Conservation (phyloP, 2,113 vertebrate species). For the Sturnira hondurensis region DNA sequence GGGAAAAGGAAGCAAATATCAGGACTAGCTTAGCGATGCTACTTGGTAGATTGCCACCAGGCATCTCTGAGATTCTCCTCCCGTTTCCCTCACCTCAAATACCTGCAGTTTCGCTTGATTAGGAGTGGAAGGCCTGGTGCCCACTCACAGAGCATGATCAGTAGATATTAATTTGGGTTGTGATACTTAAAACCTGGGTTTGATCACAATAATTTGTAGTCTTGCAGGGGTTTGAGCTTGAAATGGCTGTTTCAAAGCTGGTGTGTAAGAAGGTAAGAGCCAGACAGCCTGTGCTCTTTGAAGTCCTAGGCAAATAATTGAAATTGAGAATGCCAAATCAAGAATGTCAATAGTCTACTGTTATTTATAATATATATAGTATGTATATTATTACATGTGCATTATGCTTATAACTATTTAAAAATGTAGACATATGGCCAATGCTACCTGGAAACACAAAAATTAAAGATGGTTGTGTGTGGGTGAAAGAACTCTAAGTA, state of each 20-base stretch:
- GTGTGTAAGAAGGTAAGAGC: background rate
- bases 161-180: background rate
- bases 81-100: background rate
- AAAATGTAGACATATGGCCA: too few relatives aligned
- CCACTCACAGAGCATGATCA: background rate
- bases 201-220: background rate
- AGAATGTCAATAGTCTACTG: too few relatives aligned
- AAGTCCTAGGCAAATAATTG: too few relatives aligned
- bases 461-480: too few relatives aligned
- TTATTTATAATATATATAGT: too few relatives aligned
- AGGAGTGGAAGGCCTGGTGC: background rate
- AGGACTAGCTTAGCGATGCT: background rate
- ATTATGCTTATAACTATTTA: too few relatives aligned
- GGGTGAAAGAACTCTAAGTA: too few relatives aligned
- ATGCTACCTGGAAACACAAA: too few relatives aligned
- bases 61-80: background rate
- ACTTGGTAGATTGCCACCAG: background rate
- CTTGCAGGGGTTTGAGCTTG: background rate
- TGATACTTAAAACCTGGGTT: background rate
- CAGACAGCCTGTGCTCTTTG: too few relatives aligned
- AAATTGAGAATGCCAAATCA: too few relatives aligned
- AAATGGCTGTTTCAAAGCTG: background rate
- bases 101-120: background rate
- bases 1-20: background rate
- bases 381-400: too few relatives aligned